phyloP scores from a whole-genome alignment of 2,797 vertebrate species.

The Cheirogaleus major region DNA sequence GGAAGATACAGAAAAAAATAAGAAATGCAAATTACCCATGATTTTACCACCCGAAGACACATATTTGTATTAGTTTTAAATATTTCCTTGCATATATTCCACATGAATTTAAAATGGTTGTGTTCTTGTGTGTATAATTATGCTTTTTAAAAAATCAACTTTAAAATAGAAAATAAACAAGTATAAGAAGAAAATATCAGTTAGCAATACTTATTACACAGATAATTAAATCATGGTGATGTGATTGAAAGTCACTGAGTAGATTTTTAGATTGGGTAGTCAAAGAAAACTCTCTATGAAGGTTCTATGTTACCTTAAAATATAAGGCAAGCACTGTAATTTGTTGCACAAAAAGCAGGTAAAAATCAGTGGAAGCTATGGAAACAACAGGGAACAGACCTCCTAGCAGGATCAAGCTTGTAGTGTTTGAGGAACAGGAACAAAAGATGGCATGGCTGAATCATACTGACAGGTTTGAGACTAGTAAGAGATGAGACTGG shows the following conservation, averaged over 20 bases:
- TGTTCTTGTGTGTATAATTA: background rate
- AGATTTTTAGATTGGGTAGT: background rate
- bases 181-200: background rate
- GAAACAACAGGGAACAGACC: background rate
- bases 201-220: background rate
- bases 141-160: background rate
- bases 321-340: background rate
- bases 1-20: background rate
- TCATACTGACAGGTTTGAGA: background rate
- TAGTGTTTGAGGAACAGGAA: background rate
- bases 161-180: background rate
- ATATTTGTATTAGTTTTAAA: background rate
- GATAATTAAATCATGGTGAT: background rate
- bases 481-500: background rate
- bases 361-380: background rate
- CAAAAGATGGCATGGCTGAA: background rate
- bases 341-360: background rate
- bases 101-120: background rate
- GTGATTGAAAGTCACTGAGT: background rate
- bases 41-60: background rate
- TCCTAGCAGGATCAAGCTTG: background rate
- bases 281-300: background rate
- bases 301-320: background rate
- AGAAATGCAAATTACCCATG: background rate
- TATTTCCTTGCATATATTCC: slow-evolving; percentile 8